A percentile compares a stretch with the other conserved stretches of the same genome.
These are phyloP conservation scores for Dilophus febrilis DNA, from an alignment of 2,888 invertebrate genomes.

Conservation along the genomic window DNA sequence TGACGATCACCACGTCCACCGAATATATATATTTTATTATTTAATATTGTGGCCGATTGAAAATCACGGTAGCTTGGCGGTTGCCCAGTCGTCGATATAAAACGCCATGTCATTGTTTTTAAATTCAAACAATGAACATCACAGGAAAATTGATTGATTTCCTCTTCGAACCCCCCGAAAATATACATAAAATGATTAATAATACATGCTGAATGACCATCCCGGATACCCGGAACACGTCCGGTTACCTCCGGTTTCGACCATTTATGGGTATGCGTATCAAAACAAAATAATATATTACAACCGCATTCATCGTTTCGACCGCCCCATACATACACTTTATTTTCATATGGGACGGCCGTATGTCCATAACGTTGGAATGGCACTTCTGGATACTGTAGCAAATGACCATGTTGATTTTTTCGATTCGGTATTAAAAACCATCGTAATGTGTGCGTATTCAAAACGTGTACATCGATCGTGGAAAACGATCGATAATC, in stretches of 20 bases:
- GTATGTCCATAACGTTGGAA: slow-evolving; percentile 82
- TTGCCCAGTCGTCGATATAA: slow-evolving; percentile 40
- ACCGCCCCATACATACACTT: slow-evolving; percentile 77
- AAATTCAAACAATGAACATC: slow-evolving; percentile 62
- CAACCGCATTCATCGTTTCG: slow-evolving; percentile 65
- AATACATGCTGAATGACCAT: slow-evolving; percentile 81
- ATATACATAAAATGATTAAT: slow-evolving; percentile 68
- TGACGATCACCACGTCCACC: slow-evolving; percentile 70
- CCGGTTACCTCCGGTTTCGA: slow-evolving; percentile 47
- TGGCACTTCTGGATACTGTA: slow-evolving; percentile 40
- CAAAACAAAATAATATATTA: slow-evolving; percentile 64
- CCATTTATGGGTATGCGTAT: slow-evolving; percentile 55
- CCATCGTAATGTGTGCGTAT: slow-evolving; percentile 53
- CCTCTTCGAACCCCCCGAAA: slow-evolving; percentile 83
- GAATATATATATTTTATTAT: slow-evolving; percentile 70
- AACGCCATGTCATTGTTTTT: slow-evolving; percentile 53
- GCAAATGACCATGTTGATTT: slow-evolving; percentile 28
- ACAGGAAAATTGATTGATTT: slow-evolving; percentile 59
- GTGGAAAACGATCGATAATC: slow-evolving; percentile 56
- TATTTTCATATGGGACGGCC: slow-evolving; percentile 60
- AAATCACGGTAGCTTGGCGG: slow-evolving; percentile 68
- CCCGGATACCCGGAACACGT: slow-evolving; percentile 59
- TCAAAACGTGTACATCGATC: slow-evolving; percentile 74
- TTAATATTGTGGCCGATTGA: slow-evolving; percentile 66
- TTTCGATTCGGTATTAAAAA: slow-evolving; percentile 35